Conservation (phyloP, 2,113 vertebrate genomes). For the Galemys pyrenaicus region DNA sequence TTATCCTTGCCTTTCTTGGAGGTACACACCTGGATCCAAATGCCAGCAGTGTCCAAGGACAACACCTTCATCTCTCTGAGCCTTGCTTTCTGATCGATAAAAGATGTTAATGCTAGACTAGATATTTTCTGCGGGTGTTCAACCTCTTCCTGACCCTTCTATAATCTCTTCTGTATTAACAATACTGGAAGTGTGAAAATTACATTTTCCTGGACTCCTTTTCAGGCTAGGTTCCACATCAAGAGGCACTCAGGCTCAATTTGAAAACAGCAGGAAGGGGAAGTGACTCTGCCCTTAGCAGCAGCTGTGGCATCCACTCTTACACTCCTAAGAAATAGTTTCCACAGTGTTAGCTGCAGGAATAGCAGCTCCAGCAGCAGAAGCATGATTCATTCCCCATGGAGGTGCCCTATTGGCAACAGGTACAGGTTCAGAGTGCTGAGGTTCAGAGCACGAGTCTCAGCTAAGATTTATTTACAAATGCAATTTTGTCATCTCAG, state of each 20-base stretch:
- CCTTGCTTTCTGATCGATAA: not conserved
- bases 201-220: not conserved
- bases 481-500: not conserved
- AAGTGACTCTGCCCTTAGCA: not conserved
- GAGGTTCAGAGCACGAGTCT: too few species aligned
- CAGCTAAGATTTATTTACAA: not conserved
- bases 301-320: too few species aligned
- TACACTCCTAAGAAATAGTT: not conserved
- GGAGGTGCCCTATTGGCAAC: accelerated
- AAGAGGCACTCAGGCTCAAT: not conserved
- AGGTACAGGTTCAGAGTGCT: not conserved
- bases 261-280: not conserved
- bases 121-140: not conserved
- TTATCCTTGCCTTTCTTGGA: not conserved
- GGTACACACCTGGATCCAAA: not conserved
- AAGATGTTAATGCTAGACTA: not conserved
- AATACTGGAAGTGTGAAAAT: not conserved
- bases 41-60: not conserved
- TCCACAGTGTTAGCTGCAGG: not conserved
- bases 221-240: not conserved
- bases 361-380: accelerated
- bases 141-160: not conserved
- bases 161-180: not conserved
- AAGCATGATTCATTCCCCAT: accelerated
- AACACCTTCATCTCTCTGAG: not conserved